Conservation (phyloP, 2,113 vertebrate genomes). For the Catharus minimus region DNA sequence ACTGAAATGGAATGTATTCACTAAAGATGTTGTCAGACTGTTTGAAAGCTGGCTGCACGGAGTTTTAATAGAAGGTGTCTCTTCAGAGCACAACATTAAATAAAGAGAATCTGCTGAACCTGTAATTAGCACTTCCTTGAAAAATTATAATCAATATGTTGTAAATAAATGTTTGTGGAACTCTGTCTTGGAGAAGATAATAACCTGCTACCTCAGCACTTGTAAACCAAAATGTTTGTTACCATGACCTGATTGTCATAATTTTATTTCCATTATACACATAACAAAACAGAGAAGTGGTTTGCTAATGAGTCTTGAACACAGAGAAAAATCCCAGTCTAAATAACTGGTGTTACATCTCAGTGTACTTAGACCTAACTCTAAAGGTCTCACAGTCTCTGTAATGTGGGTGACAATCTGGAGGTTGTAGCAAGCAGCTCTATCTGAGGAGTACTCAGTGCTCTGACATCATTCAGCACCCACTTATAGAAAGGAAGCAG, state of each 20-base stretch:
- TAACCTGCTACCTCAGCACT: neutral
- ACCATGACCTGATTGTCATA: neutral
- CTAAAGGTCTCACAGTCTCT: neutral
- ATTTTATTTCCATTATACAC: neutral
- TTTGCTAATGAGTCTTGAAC: neutral
- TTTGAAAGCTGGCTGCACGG: neutral
- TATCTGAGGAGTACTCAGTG: neutral
- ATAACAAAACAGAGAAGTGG: neutral
- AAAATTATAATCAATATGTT: neutral
- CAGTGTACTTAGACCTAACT: neutral
- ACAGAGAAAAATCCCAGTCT: neutral
- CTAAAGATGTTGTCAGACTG: neutral
- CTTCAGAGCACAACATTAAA: neutral
- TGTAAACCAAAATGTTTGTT: neutral
- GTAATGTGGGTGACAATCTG: neutral
- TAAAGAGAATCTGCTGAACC: neutral
- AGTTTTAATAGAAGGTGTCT: neutral
- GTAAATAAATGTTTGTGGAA: neutral
- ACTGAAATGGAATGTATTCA: neutral
- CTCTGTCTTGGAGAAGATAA: neutral
- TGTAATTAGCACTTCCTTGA: neutral
- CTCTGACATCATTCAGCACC: neutral
- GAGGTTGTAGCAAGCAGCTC: neutral
- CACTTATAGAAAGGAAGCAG: neutral
- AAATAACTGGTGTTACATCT: neutral